Evolutionary conservation across 1,140 invertebrate species (phyloP).

Genomic region (Eurosta solidaginis): DNA sequence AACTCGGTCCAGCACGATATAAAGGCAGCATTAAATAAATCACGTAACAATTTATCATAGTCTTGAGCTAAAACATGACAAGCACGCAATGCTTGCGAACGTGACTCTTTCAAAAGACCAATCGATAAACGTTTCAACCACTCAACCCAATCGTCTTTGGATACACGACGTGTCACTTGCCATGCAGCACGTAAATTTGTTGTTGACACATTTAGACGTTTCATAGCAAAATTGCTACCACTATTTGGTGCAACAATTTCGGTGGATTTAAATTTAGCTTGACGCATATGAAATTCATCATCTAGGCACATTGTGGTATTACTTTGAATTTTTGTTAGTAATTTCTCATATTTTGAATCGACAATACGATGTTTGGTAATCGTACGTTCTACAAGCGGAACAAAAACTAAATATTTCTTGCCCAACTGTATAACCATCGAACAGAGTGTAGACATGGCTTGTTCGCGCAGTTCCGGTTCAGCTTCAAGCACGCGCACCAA

Average conservation of each 20-base stretch:
- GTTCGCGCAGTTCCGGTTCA: constrained; percentile 75
- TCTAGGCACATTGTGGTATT: constrained; percentile 70
- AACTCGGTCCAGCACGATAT: constrained; percentile 99
- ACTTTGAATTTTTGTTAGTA: constrained; percentile 73
- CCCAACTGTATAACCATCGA: constrained; percentile 86
- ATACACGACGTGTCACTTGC: constrained; percentile 86
- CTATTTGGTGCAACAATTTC: constrained; percentile 59
- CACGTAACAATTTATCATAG: constrained; percentile 89
- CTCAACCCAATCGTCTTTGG: constrained; percentile 98
- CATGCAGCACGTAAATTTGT: constrained; percentile 86
- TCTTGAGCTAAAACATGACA: constrained; percentile 92
- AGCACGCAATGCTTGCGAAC: constrained; percentile 88
- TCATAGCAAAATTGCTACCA: constrained; percentile 70
- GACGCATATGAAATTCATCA: constrained; percentile 68
- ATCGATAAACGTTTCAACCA: constrained; percentile 92
- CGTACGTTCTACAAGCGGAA: constrained; percentile 86
- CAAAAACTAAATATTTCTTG: constrained; percentile 89
- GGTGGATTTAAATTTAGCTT: constrained; percentile 65
- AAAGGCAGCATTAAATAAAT: constrained; percentile 98
- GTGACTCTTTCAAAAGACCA: constrained; percentile 93
- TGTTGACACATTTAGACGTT: constrained; percentile 80
- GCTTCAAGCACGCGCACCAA: constrained; percentile 83
- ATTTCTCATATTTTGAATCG: constrained; percentile 78
- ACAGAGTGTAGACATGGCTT: constrained; percentile 91
- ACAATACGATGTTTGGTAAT: constrained; percentile 81